A percentile compares a stretch with the other conserved stretches of the same genome.
Conservation (phyloP, 2,113 vertebrate species). For the Dicerorhinus sumatrensis region DNA sequence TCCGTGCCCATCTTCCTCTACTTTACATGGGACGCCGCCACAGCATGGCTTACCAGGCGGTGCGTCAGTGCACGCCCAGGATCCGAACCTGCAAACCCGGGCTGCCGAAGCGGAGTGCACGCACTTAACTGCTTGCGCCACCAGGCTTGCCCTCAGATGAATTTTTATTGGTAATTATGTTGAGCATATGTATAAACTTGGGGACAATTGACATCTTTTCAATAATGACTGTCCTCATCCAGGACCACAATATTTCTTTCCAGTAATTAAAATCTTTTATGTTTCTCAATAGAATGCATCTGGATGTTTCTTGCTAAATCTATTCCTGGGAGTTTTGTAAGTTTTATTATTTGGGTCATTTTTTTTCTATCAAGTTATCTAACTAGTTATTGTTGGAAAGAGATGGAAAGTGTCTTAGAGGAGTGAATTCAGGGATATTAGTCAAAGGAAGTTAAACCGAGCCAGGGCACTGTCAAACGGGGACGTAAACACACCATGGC, state of each 20-base stretch:
- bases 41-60: too few species aligned
- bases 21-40: too few species aligned
- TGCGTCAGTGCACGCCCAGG: too few species aligned
- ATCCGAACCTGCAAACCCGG: too few species aligned
- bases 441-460: background rate
- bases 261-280: background rate
- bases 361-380: background rate
- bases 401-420: background rate
- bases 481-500: background rate
- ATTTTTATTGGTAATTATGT: background rate
- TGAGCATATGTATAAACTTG: background rate
- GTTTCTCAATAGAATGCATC: background rate
- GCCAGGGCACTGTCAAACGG: background rate
- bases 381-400: background rate
- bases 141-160: background rate
- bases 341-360: slow-evolving; percentile 26
- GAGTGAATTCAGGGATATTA: background rate
- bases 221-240: background rate
- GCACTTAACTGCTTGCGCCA: too few species aligned
- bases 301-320: slow-evolving; percentile 25
- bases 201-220: background rate
- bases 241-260: background rate
- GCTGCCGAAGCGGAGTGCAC: too few species aligned
- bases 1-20: too few species aligned
- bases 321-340: background rate